A percentile compares a stretch with the other conserved stretches of the same genome.
These are phyloP conservation scores for Fulmarus glacialis DNA, from an alignment of 2,113 vertebrate species.

Conservation along the genomic window DNA sequence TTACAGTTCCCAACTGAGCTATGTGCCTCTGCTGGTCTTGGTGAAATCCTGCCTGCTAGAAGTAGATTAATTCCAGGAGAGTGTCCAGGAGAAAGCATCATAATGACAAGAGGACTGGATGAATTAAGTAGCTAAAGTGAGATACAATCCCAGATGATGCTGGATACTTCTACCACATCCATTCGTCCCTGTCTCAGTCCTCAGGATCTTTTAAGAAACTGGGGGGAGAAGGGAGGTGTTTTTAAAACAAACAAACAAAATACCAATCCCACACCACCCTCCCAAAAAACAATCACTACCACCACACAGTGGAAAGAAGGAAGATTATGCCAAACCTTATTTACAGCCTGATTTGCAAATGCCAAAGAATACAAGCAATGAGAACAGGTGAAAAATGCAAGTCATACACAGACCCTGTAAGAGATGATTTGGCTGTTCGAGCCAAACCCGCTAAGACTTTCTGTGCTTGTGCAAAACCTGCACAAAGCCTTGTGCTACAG, in stretches of 20 bases:
- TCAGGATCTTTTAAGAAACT: background rate
- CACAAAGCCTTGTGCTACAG: background rate
- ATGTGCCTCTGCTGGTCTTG: background rate
- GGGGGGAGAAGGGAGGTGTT: background rate
- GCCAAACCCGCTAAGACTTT: background rate
- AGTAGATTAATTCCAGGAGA: background rate
- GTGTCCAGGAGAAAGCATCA: background rate
- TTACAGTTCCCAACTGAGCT: background rate
- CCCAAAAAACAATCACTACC: background rate
- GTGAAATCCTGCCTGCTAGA: background rate
- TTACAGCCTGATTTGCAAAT: background rate
- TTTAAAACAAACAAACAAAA: background rate
- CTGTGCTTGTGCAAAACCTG: background rate
- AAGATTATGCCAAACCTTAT: background rate
- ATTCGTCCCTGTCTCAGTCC: background rate
- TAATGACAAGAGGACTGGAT: background rate
- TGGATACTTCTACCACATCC: background rate
- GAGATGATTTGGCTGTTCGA: background rate
- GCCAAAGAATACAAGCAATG: constrained; percentile 1
- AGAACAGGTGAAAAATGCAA: background rate
- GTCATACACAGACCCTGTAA: background rate
- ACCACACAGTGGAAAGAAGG: background rate
- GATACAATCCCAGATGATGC: background rate
- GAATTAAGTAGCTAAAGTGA: background rate
- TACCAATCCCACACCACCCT: background rate